Evolutionary conservation across 92 coral and sea anemone genomes (phyloP).

Genomic region (Ricordea florida): DNA sequence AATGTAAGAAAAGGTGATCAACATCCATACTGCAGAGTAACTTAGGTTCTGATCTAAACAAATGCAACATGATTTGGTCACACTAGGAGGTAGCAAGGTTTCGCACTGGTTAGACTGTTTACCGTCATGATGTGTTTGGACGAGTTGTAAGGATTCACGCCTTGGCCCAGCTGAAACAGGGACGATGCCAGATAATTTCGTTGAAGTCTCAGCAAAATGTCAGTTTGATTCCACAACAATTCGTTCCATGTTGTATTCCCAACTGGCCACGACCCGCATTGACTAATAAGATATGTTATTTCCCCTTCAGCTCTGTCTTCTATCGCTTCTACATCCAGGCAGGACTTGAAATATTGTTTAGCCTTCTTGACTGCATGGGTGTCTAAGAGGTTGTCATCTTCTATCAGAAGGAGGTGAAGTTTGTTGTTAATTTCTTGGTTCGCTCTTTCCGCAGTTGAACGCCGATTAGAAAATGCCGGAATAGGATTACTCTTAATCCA

Average conservation of each 20-base stretch:
- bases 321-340: conserved; percentile 61
- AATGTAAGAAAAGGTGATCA: too few species aligned
- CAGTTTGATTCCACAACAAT: conserved; percentile 58
- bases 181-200: conserved; percentile 52
- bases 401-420: conserved; percentile 49
- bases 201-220: conserved; percentile 33
- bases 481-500: conserved; percentile 77
- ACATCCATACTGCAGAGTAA: too few species aligned
- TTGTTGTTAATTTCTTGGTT: conserved; percentile 13
- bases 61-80: too few species aligned
- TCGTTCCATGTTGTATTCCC: conserved; percentile 61
- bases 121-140: conserved; percentile 68
- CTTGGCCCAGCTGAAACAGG: conserved; percentile 17
- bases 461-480: conserved; percentile 51
- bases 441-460: neutral
- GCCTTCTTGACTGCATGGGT: conserved; percentile 72
- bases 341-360: conserved; percentile 74
- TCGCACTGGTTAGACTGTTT: too few species aligned
- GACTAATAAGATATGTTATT: conserved; percentile 41
- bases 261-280: conserved; percentile 84
- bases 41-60: too few species aligned
- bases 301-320: conserved; percentile 40
- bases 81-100: too few species aligned
- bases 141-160: conserved; percentile 57
- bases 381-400: conserved; percentile 38